Evolutionary conservation across 1,140 invertebrate species (phyloP).

Genomic region (Wasmannia auropunctata): DNA sequence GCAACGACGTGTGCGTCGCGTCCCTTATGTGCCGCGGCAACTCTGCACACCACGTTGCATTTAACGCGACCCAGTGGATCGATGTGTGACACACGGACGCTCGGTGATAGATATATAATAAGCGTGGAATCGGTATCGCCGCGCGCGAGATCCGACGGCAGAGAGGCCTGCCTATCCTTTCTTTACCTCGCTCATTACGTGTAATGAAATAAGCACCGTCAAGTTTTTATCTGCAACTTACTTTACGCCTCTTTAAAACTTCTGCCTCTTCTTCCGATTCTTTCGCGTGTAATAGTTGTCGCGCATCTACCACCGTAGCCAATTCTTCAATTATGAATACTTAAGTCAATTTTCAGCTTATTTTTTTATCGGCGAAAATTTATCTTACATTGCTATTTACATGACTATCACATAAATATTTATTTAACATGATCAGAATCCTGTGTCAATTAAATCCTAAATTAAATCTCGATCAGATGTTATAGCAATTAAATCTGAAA

Average conservation of each 20-base stretch:
- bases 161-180: slow-evolving; percentile 13
- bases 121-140: slow-evolving; percentile 51
- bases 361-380: neutral
- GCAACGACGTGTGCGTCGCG: slow-evolving; percentile 35
- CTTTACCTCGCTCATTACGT: slow-evolving; percentile 12
- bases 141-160: slow-evolving; percentile 27
- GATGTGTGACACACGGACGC: slow-evolving; percentile 57
- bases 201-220: neutral
- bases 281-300: neutral
- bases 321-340: neutral
- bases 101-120: slow-evolving; percentile 52
- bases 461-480: neutral
- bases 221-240: neutral
- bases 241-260: neutral
- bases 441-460: neutral
- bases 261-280: neutral
- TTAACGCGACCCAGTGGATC: slow-evolving; percentile 80
- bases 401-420: neutral
- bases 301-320: neutral
- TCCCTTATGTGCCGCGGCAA: slow-evolving; percentile 53
- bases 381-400: neutral
- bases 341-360: neutral
- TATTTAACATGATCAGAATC: neutral
- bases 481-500: neutral
- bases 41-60: slow-evolving; percentile 78